Evolutionary conservation across 1,140 invertebrate genomes (phyloP).

Genomic region (Trichoplusia ni): DNA sequence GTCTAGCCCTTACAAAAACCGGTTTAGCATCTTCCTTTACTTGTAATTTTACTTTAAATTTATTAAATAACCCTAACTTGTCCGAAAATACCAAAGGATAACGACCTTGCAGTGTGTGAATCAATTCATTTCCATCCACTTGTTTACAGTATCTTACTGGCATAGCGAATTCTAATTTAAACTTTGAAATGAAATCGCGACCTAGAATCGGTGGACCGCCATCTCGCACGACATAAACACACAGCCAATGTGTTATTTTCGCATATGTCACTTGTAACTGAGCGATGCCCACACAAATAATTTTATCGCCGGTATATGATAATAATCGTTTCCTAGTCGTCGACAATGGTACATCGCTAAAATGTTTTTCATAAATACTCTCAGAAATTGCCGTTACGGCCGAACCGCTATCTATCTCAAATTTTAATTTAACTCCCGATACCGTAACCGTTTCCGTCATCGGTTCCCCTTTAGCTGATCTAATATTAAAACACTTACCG

Average conservation of each 20-base stretch:
- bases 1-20: conserved; percentile 15
- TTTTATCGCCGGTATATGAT: conserved; percentile 3
- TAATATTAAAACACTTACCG: conserved; percentile 8
- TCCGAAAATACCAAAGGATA: conserved; percentile 24
- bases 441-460: conserved; percentile 28
- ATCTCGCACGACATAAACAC: conserved; percentile 9
- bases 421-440: conserved; percentile 29
- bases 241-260: neutral
- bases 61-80: conserved; percentile 29
- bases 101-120: neutral
- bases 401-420: conserved; percentile 42
- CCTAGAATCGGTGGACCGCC: conserved; percentile 23
- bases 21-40: conserved; percentile 16
- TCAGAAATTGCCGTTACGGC: conserved; percentile 38
- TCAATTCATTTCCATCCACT: neutral
- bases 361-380: conserved; percentile 24
- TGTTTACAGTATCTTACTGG: neutral
- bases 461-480: conserved; percentile 21
- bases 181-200: conserved; percentile 19
- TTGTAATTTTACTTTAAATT: conserved; percentile 29
- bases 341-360: conserved; percentile 30
- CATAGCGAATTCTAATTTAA: conserved; percentile 4
- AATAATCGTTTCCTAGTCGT: conserved; percentile 17
- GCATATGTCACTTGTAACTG: neutral
- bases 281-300: neutral